These are phyloP conservation scores for Steromphala cineraria DNA, from an alignment of 2,888 invertebrate genomes.

Conservation along the genomic window DNA sequence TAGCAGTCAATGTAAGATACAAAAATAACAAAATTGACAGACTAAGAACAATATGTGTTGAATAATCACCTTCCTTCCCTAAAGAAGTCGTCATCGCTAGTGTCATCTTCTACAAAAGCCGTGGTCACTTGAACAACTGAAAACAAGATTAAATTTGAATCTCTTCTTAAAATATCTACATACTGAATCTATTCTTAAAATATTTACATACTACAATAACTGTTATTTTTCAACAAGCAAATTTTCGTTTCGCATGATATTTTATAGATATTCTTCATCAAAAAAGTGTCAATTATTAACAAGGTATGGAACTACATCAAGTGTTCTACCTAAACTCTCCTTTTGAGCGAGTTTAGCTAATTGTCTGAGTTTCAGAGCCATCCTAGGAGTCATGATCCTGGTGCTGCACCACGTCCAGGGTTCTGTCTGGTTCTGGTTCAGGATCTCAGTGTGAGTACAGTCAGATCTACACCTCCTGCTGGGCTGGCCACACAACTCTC, in stretches of 20 bases:
- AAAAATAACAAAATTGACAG: too few relatives aligned
- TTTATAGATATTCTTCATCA: too few relatives aligned
- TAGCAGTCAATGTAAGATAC: too few relatives aligned
- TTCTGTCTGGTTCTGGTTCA: neutral
- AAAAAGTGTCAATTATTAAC: too few relatives aligned
- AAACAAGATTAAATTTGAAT: neutral
- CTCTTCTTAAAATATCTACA: neutral
- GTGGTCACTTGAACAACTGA: neutral
- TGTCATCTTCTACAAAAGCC: too few relatives aligned
- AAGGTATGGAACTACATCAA: too few relatives aligned
- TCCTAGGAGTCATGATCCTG: conserved; percentile 13
- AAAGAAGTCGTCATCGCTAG: too few relatives aligned
- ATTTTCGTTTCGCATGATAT: neutral
- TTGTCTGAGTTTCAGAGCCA: conserved; percentile 5
- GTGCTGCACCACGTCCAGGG: conserved; percentile 16
- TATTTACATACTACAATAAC: too few relatives aligned
- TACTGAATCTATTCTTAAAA: too few relatives aligned
- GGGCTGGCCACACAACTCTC: neutral
- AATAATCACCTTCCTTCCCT: too few relatives aligned
- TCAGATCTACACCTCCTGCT: neutral
- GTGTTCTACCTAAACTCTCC: neutral
- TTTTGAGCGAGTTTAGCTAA: neutral
- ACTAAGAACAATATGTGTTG: too few relatives aligned
- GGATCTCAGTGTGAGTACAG: neutral
- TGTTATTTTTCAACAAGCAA: too few relatives aligned